These are phyloP conservation scores for Teleogryllus occipitalis DNA, from an alignment of 1,140 invertebrate species.

Conservation along the genomic window DNA sequence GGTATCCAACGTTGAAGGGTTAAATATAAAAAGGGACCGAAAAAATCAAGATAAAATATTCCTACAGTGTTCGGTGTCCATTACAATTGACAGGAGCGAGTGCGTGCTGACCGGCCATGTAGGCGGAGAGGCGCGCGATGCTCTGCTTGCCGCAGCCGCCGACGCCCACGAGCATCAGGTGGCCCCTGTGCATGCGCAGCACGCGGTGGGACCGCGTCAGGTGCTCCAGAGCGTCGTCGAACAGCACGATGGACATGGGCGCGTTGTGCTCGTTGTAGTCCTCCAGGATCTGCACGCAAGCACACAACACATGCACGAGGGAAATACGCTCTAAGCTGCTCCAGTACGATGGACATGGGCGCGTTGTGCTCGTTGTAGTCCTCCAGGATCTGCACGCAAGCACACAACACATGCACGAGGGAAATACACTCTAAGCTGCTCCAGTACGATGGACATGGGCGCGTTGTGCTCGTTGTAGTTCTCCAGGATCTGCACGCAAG, in stretches of 20 bases:
- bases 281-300: slow-evolving; percentile 57
- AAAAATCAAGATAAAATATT: no score
- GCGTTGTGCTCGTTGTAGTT: slow-evolving; percentile 63
- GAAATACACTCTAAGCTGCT: no score
- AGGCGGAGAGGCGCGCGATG: slow-evolving; percentile 60
- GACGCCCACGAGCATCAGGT: slow-evolving; percentile 75
- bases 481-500: slow-evolving; percentile 57
- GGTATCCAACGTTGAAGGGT: no score
- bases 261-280: slow-evolving; percentile 63
- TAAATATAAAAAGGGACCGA: no score
- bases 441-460: slow-evolving; percentile 69
- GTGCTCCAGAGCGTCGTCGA: slow-evolving; percentile 84
- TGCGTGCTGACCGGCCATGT: slow-evolving; percentile 51
- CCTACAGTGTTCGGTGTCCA: no score
- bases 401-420: no score
- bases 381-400: slow-evolving; percentile 57
- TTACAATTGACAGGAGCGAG: neutral
- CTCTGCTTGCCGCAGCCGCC: slow-evolving; percentile 78
- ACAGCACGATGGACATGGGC: slow-evolving; percentile 72
- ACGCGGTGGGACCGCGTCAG: slow-evolving; percentile 75
- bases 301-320: no score
- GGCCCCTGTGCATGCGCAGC: slow-evolving; percentile 72
- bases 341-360: slow-evolving; percentile 69
- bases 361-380: slow-evolving; percentile 63
- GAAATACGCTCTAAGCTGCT: no score